phyloP scores from a whole-genome alignment of 2,113 vertebrate genomes.

The Spea multiplicata region DNA sequence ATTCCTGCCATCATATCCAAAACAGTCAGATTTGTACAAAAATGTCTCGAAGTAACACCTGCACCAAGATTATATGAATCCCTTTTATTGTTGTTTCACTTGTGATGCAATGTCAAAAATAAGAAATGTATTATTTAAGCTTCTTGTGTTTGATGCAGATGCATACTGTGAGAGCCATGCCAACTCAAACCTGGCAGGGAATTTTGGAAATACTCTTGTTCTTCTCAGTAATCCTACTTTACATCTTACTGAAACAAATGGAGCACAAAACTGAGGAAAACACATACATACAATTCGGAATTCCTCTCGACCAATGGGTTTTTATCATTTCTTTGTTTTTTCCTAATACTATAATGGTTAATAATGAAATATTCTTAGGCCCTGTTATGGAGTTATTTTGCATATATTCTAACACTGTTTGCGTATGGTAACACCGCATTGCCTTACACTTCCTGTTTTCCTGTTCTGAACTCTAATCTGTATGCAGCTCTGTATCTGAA shows the following conservation, averaged over 20 bases:
- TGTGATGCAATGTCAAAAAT: conserved; percentile 13
- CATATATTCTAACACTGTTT: too few species aligned
- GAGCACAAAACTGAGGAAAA: conserved; percentile 9
- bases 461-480: too few species aligned
- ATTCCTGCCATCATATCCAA: too few species aligned
- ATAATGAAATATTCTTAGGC: too few species aligned
- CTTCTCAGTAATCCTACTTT: conserved; percentile 13
- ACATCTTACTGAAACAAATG: conserved; percentile 25
- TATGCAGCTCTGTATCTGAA: too few species aligned
- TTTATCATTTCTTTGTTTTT: not conserved
- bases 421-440: too few species aligned
- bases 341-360: too few species aligned
- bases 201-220: conserved; percentile 29
- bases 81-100: conserved; percentile 17
- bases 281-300: conserved; percentile 1
- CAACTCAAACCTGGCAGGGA: conserved; percentile 29
- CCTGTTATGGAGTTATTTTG: too few species aligned
- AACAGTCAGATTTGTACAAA: not conserved
- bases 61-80: conserved; percentile 2
- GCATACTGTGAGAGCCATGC: conserved; percentile 20
- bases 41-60: not conserved
- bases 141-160: conserved; percentile 33
- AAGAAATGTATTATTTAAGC: conserved; percentile 33
- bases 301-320: not conserved
- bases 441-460: too few species aligned